Conservation (phyloP, 2,797 vertebrate genomes). For the Chrosomus eos region DNA sequence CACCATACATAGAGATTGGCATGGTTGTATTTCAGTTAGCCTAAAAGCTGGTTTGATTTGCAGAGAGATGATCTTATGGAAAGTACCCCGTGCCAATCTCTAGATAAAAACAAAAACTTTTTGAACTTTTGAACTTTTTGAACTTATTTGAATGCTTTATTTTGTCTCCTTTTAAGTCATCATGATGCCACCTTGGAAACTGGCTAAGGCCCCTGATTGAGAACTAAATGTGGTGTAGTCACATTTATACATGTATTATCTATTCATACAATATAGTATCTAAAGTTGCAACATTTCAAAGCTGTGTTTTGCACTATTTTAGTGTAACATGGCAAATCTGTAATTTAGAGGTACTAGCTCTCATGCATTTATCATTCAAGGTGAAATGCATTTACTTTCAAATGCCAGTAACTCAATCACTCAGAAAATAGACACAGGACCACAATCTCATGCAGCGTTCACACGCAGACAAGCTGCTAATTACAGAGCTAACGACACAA, state of each 20-base stretch:
- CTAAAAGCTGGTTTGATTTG: too few relatives aligned
- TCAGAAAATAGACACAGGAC: conserved; percentile 64
- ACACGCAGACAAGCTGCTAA: conserved; percentile 52
- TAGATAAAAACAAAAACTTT: too few relatives aligned
- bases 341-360: conserved; percentile 53
- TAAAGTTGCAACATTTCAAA: background rate
- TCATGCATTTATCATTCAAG: conserved; percentile 64
- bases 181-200: too few relatives aligned
- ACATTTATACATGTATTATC: background rate
- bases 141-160: too few relatives aligned
- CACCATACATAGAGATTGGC: too few relatives aligned
- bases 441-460: conserved; percentile 69
- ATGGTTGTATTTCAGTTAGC: too few relatives aligned
- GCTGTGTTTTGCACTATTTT: background rate
- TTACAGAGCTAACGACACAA: conserved; percentile 50
- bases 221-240: background rate
- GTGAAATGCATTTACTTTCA: conserved; percentile 58
- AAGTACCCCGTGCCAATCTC: too few relatives aligned
- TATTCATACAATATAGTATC: background rate
- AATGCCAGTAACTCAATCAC: conserved; percentile 75
- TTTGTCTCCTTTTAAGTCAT: too few relatives aligned
- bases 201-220: background rate
- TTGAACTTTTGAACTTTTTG: too few relatives aligned
- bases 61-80: too few relatives aligned
- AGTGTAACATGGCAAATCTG: background rate